Base-by-base conservation (phyloP, 1,140 invertebrate genomes). In the Neodiprion virginianus region DNA sequence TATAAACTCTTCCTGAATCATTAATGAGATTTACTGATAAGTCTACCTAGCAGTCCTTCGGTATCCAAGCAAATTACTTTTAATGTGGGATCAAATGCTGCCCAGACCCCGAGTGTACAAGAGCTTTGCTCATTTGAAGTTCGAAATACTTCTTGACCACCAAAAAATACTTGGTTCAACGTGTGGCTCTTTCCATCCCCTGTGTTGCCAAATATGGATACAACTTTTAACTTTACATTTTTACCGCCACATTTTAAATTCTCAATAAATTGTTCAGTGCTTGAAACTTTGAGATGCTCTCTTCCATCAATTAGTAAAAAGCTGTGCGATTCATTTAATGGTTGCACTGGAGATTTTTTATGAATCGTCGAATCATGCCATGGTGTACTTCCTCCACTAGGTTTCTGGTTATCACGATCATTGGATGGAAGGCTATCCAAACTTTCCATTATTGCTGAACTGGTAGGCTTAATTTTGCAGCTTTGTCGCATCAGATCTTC, bases 191-290 rank as follows among this genome's bases (percentile, higher is more conserved):
- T 96, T 1, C 95, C 95, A 88, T 96, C 95, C 0, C 95, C 95
- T 1, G 95, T 96, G 80, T 95, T 96, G 1, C 96, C 96, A 90
- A 96, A 95, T 81, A 97, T 95, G 3, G 95, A 95, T 1, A 96
- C 92, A 21, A 96, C 95, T 89, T 96, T 96, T 1, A 96, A 91
- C 82, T 91, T 91, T 0, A 86, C 82, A 21, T 88, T 81, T 10
- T 79, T 84, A 17, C 87, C 83, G 8, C 76, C 76, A 74, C 89
- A 91, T 12, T 86, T 84, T 0, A 93, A 79, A 75, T 87, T 87
- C 17, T 87, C 82, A 11, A 89, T 79, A 79, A 93, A 92, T 48
- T 90, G 80, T 73, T 92, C 89, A 0, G 82, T 84, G 71, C 80
- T 89, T 0, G 86, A 82, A 4, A 92, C 89, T 78, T 89, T 88